phyloP scores from a whole-genome alignment of 2,888 invertebrate genomes.

The Teleogryllus oceanicus region DNA sequence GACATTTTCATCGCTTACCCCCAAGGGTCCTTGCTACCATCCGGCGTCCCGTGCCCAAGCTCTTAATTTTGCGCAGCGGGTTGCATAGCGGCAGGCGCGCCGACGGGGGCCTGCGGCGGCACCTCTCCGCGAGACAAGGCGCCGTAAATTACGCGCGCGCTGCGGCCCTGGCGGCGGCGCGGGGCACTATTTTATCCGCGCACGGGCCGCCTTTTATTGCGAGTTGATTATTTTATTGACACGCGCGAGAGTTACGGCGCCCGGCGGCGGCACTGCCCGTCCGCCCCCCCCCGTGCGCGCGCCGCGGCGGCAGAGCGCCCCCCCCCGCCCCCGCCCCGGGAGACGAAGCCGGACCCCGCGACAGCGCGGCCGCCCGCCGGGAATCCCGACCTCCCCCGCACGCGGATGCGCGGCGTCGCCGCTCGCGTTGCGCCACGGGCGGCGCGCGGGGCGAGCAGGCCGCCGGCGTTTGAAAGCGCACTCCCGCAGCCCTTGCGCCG shows the following conservation, averaged over 20 bases:
- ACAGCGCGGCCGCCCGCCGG: neutral
- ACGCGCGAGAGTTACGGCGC: constrained; percentile 6
- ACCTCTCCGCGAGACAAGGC: neutral
- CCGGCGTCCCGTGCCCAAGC: too few relatives aligned
- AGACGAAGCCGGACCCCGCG: neutral
- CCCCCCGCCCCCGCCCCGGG: neutral
- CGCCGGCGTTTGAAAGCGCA: too few relatives aligned
- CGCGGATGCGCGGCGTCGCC: neutral
- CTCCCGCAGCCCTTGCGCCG: too few relatives aligned
- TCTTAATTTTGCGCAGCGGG: neutral
- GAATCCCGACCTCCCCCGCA: neutral
- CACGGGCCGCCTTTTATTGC: constrained; percentile 7
- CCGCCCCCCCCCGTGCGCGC: neutral
- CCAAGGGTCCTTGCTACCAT: too few relatives aligned
- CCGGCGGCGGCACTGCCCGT: neutral
- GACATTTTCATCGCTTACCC: too few relatives aligned
- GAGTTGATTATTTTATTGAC: neutral
- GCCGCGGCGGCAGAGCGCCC: neutral
- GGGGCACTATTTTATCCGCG: constrained; percentile 5
- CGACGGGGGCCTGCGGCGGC: too few relatives aligned
- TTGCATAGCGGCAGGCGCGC: neutral
- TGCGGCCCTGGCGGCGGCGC: neutral
- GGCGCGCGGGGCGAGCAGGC: too few relatives aligned
- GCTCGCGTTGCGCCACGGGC: too few relatives aligned
- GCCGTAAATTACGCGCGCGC: neutral